Evolutionary conservation across 2,113 vertebrate genomes (phyloP), one percentile per base, ranked within the genome.

Genomic region (Mola mola): DNA sequence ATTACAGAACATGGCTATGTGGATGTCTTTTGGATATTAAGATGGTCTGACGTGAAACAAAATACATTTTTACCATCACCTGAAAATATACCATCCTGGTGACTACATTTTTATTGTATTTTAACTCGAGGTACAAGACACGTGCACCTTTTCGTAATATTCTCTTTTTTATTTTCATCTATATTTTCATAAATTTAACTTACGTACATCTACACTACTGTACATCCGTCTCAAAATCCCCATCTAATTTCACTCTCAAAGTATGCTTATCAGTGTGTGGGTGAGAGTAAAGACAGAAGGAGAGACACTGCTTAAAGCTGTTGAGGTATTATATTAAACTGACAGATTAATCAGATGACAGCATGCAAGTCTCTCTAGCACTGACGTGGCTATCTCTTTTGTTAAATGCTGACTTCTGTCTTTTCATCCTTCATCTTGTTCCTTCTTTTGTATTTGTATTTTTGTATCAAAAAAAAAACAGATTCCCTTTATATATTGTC

Each of bases 311-410:
- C 52, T 60, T 5, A 9, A 17, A 41, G 66, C 57, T 68, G 44
- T 49, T 50, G 36, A 34, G 26, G 28, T 28, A 26, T 72, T 66
- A 43, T 75, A 66, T 47, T 26, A 77, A 50, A 48, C 55, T 48
- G 53, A 60, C 66, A 56, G 4, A 33, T 24, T 63, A 50, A 76
- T 73, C 38, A 62, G 49, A 64, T 47, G 41, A 33, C 65, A 75
- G 60, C 40, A 53, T 37, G 41, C 67, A 76, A 79, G 71, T 74
- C 55, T 69, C 67, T 64, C 58, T 74, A 62, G 20, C 60, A 51
- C 20, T 36, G 41, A 66, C 63, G 41, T 75, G 80, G 79, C 77
- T 41, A 69, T 62, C 64, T 64, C 49, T 47, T 57, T 73, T 78
- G 52, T 69, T 77, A 52, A 37, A 21, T n/a, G 20, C 37, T 50